A percentile compares a stretch with the other conserved stretches of the same genome.
phyloP scores from a whole-genome alignment of 1,140 invertebrate species.

The Agraylea sexmaculata region DNA sequence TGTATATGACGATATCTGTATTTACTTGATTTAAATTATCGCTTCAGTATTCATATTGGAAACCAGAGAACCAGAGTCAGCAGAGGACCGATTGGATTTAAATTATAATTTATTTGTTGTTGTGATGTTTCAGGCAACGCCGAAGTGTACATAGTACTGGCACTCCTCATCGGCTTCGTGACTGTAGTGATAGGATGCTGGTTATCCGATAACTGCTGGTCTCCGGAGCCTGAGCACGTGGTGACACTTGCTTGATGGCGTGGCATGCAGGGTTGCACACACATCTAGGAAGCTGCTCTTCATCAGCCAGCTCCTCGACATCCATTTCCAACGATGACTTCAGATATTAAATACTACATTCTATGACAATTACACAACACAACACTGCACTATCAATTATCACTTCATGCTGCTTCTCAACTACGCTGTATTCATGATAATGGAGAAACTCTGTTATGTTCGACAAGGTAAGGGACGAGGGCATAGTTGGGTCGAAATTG shows the following conservation, averaged over 20 bases:
- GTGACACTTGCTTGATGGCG: constrained; percentile 53
- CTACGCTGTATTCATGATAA: background rate
- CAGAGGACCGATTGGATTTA: background rate
- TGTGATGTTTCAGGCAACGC: constrained; percentile 47
- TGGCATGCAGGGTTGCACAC: constrained; percentile 40
- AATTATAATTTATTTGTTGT: background rate
- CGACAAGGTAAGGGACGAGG: constrained; percentile 1
- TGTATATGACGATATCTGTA: no score
- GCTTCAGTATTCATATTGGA: no score
- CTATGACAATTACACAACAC: background rate
- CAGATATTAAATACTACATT: background rate
- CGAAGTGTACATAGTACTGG: constrained; percentile 58
- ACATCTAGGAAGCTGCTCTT: constrained; percentile 33
- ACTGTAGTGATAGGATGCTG: constrained; percentile 61
- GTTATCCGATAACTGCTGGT: constrained; percentile 65
- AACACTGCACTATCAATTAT: background rate
- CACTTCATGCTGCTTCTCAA: background rate
- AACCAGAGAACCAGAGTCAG: no score
- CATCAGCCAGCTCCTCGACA: background rate
- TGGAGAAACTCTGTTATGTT: background rate
- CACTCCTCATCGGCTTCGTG: constrained; percentile 54
- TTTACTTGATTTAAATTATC: no score
- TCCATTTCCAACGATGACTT: constrained; percentile 4
- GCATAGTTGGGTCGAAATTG: no score
- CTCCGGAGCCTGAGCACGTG: constrained; percentile 54